A percentile compares a stretch with the other conserved stretches of the same genome.
Evolutionary conservation across 92 coral and sea anemone species (phyloP).

Genomic region (Bergia sp.): DNA sequence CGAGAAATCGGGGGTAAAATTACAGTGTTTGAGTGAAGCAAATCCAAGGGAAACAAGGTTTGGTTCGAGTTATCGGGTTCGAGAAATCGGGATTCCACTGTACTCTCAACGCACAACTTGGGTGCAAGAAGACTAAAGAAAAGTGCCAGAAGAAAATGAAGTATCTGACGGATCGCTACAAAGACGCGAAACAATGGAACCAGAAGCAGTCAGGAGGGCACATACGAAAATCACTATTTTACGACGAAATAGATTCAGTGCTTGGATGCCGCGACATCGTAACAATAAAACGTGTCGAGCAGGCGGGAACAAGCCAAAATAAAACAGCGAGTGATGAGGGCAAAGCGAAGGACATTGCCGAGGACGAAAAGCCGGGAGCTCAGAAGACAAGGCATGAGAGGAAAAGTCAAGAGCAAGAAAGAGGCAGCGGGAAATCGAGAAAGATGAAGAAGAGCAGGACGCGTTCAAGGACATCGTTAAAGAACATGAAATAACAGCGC

Average conservation of each 20-base stretch:
- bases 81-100: too few relatives aligned
- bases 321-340: neutral
- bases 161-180: constrained; percentile 61
- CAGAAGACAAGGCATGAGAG: constrained; percentile 20
- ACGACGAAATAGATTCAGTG: constrained; percentile 55
- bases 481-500: constrained; percentile 45
- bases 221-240: constrained; percentile 43
- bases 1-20: too few relatives aligned
- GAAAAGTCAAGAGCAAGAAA: constrained; percentile 30
- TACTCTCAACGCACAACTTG: constrained; percentile 45
- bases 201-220: constrained; percentile 60
- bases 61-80: too few relatives aligned
- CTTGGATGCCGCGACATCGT: constrained; percentile 68
- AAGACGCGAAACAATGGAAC: constrained; percentile 59
- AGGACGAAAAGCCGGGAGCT: neutral
- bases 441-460: constrained; percentile 30
- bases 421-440: constrained; percentile 27
- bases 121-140: constrained; percentile 50
- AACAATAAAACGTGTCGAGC: constrained; percentile 57
- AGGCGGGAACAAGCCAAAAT: constrained; percentile 36
- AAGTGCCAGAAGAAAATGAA: constrained; percentile 64
- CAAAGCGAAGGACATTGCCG: constrained; percentile 1
- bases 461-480: constrained; percentile 33
- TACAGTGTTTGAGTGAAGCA: too few relatives aligned
- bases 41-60: too few relatives aligned